Evolutionary conservation across 1,140 invertebrate genomes (phyloP), one percentile per base, ranked within the genome.

Genomic region (Drosophila lacertosa): DNA sequence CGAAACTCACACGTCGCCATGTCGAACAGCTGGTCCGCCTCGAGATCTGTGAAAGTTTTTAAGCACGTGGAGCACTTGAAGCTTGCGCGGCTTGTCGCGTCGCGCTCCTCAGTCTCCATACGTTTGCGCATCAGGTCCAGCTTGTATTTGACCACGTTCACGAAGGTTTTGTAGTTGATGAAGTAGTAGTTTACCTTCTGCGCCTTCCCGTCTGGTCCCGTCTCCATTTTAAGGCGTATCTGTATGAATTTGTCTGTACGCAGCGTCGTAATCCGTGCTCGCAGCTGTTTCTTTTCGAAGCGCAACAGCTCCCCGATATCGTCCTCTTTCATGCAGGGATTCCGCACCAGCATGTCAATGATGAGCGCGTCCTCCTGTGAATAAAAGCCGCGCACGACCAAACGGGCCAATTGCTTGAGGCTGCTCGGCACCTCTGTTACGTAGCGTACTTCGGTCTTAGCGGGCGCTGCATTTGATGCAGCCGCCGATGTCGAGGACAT

Each of bases 121-220:
- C 97, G 95, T 88, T 98, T 97, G 44, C 97, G 93, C 96, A 99
- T 98, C 77, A 98, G 93, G 92, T 99, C 98, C 77, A 99, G 92
- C 93, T 99, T 99, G 91, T 99, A 99, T 92, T 99, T 99, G 0
- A 98, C 96, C 20, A 99, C 97, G 93, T 99, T 99, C 2, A 99
- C 98, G 92, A 99, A 99, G 13, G 95, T 96, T 93, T 98, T 98
- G 91, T 99, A 99, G 92, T 98, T 98, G 68, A 99, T 99, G 88
- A 98, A 99, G 92, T 99, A 99, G 92, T 99, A 99, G 91, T 98
- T 99, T 6, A 99, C 97, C 94, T 98, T 97, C 84, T 98, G 97
- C 15, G 97, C 97, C 93, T 98, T 98, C n/a, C 97, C 97, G 93
- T 99, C 98, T 2, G 94, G 93, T 22, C 97, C 97, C 51, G 98